Conservation (phyloP, 2,888 invertebrate species). For the Ichneumoninae sp. region DNA sequence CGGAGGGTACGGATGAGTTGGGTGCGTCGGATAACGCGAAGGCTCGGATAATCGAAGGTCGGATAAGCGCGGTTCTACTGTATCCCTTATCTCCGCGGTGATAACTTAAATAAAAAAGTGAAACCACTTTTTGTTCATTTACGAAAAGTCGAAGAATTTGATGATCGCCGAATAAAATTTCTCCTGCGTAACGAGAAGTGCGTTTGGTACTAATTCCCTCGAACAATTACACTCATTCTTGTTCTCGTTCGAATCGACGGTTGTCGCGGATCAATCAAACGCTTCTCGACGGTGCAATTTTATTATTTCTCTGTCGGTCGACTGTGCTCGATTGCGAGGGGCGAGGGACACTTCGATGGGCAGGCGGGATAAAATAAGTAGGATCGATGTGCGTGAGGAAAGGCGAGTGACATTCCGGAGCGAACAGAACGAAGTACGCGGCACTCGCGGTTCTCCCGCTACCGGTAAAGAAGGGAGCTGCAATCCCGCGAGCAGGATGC, state of each 20-base stretch:
- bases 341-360: background rate
- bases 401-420: constrained; percentile 8
- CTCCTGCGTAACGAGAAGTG: no score
- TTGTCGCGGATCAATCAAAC: no score
- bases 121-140: no score
- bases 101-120: background rate
- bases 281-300: background rate
- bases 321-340: background rate
- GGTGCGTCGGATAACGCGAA: no score
- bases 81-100: background rate
- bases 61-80: no score
- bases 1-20: no score
- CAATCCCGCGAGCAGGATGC: constrained; percentile 69
- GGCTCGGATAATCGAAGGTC: no score
- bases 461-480: background rate
- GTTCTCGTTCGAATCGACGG: no score
- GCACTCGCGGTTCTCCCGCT: constrained; percentile 23
- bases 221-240: no score
- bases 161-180: no score
- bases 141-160: no score
- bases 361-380: background rate
- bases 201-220: no score
- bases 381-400: background rate
- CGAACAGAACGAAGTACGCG: constrained; percentile 2
- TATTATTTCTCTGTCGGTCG: background rate